Evolutionary conservation across 2,888 invertebrate species (phyloP).

Genomic region (Graphium colonna): DNA sequence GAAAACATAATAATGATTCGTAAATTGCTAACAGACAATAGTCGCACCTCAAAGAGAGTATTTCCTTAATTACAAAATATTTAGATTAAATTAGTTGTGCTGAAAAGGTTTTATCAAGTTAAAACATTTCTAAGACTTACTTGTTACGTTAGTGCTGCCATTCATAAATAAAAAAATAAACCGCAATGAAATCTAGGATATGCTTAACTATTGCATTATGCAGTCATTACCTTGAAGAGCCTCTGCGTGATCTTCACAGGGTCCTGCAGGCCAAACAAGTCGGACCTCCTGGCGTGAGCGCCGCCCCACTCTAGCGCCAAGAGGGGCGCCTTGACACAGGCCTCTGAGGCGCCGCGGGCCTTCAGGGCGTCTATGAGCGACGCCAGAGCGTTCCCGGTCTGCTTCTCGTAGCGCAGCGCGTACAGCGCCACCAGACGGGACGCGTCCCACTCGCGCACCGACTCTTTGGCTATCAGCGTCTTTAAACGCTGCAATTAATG

Average conservation of each 20-base stretch:
- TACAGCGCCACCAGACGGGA: constrained; percentile 94
- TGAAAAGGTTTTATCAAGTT: no score
- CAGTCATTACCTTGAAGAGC: constrained; percentile 91
- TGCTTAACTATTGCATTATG: no score
- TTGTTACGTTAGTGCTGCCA: no score
- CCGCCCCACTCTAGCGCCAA: constrained; percentile 92
- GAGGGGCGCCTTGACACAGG: constrained; percentile 80
- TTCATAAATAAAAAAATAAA: no score
- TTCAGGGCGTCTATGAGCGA: constrained; percentile 87
- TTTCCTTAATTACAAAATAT: no score
- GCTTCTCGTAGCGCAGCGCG: constrained; percentile 94
- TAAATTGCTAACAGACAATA: no score
- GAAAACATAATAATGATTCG: no score
- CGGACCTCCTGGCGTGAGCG: constrained; percentile 88
- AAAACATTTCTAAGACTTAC: no score
- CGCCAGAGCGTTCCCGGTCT: constrained; percentile 87
- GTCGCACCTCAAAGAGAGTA: no score
- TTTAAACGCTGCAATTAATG: constrained; percentile 87
- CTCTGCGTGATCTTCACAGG: constrained; percentile 95
- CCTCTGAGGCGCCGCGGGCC: constrained; percentile 85
- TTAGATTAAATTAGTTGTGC: no score
- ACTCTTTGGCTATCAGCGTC: constrained; percentile 86
- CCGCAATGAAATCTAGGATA: no score
- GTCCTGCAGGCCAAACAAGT: constrained; percentile 91
- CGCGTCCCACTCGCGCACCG: constrained; percentile 88